Percentiles rank a stretch among this genome's conserved stretches.
phyloP scores from a whole-genome alignment of 2,113 vertebrate species.

The Heliornis fulica region DNA sequence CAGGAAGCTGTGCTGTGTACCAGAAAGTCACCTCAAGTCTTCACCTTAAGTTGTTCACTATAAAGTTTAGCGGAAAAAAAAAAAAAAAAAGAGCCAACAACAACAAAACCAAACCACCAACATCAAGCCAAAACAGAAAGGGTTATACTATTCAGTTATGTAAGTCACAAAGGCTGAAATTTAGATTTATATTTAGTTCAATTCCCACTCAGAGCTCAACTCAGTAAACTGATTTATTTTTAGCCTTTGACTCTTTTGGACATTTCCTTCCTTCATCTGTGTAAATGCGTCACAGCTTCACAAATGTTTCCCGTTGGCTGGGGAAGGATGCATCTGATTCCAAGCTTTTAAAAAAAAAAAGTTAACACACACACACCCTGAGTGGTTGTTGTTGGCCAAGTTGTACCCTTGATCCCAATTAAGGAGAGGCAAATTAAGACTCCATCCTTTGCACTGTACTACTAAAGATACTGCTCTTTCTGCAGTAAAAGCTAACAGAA shows the following conservation, averaged over 20 bases:
- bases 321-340: slow-evolving; percentile 42
- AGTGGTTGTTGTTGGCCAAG: slow-evolving; percentile 11
- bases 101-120: too few relatives aligned
- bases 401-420: not conserved
- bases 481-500: not conserved
- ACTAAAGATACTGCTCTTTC: not conserved
- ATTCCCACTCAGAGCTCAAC: slow-evolving; percentile 30
- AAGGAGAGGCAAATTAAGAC: not conserved
- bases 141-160: not conserved
- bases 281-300: slow-evolving; percentile 62
- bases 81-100: not conserved
- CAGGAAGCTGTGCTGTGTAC: not conserved
- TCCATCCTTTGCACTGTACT: not conserved
- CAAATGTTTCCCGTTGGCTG: slow-evolving; percentile 50
- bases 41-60: not conserved
- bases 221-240: slow-evolving; percentile 55
- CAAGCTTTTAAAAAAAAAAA: not conserved
- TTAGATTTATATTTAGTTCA: slow-evolving; percentile 46
- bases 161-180: slow-evolving; percentile 22
- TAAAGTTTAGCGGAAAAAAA: not conserved
- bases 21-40: not conserved
- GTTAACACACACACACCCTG: not conserved
- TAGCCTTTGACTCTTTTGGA: slow-evolving; percentile 59
- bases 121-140: not conserved
- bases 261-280: slow-evolving; percentile 62